Evolutionary conservation across 1,140 invertebrate species (phyloP).

Genomic region (Bicyclus anynana): DNA sequence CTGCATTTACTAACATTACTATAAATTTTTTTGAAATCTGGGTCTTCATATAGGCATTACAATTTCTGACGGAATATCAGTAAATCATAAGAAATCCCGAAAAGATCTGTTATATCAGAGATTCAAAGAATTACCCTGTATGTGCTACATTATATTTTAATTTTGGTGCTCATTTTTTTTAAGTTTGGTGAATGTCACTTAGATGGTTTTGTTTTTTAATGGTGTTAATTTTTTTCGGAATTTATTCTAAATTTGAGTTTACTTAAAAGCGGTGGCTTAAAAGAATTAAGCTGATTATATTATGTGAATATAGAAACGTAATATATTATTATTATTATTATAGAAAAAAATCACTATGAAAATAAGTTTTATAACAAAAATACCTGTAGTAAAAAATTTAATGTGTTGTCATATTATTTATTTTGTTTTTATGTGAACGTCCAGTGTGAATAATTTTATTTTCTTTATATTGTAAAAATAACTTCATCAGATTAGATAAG

Average conservation of each 20-base stretch:
- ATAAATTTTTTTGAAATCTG: neutral
- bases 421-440: constrained; percentile 4
- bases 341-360: neutral
- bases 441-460: neutral
- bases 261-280: neutral
- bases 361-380: neutral
- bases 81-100: neutral
- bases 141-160: neutral
- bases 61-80: neutral
- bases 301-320: constrained; percentile 4
- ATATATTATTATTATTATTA: neutral
- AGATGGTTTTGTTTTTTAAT: neutral
- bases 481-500: neutral
- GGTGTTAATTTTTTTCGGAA: constrained; percentile 11
- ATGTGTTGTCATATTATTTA: constrained; percentile 2
- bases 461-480: neutral
- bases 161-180: constrained; percentile 10
- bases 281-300: neutral
- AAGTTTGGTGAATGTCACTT: neutral
- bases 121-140: neutral
- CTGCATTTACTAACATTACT: neutral
- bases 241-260: constrained; percentile 5
- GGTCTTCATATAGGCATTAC: too few relatives aligned
- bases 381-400: neutral
- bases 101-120: neutral